Evolutionary conservation across 2,797 vertebrate species (phyloP), one percentile per base, ranked within the genome.

Genomic region (Chanos chanos): DNA sequence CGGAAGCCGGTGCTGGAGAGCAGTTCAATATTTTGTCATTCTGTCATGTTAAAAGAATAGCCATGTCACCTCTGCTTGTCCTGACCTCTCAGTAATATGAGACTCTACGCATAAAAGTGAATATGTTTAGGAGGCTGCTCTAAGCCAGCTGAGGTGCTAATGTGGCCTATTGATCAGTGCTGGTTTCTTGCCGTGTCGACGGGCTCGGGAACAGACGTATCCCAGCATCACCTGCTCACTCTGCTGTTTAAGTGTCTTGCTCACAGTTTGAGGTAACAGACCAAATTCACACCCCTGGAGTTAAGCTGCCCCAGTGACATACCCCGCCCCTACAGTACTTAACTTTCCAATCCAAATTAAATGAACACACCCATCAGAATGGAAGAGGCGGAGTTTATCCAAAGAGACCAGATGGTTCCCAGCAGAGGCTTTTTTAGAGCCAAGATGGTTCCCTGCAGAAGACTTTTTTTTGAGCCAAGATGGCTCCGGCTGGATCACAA

Each of bases 381-480:
- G 50, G 34, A 33, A 19, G 39, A 39, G 45, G 44, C 16, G 5
- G 33, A 31, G 47, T 34, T 67, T 57, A 34, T 13, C 69, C 63
- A 66, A 71, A 58, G 77, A 21, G 54, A 53, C 59, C 69, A 71
- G 52, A 66, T 68, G 70, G 64, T 30, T 60, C 49, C 50, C 54
- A 44, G 64, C 13, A n/a, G 70, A 64, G 45, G 79, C 77, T 84
- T 80, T 74, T 73, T 84, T 72, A 30, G 81, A 86, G 83, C 81
- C 83, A 85, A 87, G 80, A 87, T 85, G 83, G 83, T 73, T 86
- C 86, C 84, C 85, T 83, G 83, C 19, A 79, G 85, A 87, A 78
- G 76, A 68, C 76, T 81, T 82, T 64, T n/a, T n/a, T 81, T 74
- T 50, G 75, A 85, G 85, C 83, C 86, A 89, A 87, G 76, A 87